phyloP scores from a whole-genome alignment of 2,888 invertebrate species.

The Fabriciana adippe region DNA sequence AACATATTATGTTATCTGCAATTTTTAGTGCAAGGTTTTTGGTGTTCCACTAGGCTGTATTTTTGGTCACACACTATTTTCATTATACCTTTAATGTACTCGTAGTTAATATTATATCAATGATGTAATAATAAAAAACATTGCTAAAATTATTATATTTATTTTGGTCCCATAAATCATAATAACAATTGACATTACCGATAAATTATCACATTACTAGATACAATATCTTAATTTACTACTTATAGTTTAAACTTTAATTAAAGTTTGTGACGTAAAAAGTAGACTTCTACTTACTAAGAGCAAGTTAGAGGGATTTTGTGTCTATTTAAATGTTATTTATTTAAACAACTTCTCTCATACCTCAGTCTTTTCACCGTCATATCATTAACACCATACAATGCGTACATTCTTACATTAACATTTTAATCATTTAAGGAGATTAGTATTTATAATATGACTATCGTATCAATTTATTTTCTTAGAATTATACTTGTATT shows the following conservation, averaged over 20 bases:
- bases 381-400: not conserved
- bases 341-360: conserved; percentile 44
- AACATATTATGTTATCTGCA: conserved; percentile 35
- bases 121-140: conserved; percentile 3
- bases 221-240: conserved; percentile 22
- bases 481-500: not conserved
- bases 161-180: conserved; percentile 41
- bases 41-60: not conserved
- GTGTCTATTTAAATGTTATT: not conserved
- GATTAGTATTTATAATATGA: not conserved
- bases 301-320: not conserved
- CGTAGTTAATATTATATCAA: not conserved
- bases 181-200: conserved; percentile 27
- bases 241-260: too few relatives aligned
- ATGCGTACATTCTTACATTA: not conserved
- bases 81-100: not conserved
- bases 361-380: conserved; percentile 61
- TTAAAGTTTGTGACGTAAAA: too few relatives aligned
- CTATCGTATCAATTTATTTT: not conserved
- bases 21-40: conserved; percentile 44
- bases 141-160: conserved; percentile 33
- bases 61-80: not conserved
- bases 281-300: too few relatives aligned
- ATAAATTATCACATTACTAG: conserved; percentile 40
- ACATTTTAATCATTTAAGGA: not conserved